phyloP scores from a whole-genome alignment of 2,113 vertebrate genomes.

The Lamprologus tigripictilis region DNA sequence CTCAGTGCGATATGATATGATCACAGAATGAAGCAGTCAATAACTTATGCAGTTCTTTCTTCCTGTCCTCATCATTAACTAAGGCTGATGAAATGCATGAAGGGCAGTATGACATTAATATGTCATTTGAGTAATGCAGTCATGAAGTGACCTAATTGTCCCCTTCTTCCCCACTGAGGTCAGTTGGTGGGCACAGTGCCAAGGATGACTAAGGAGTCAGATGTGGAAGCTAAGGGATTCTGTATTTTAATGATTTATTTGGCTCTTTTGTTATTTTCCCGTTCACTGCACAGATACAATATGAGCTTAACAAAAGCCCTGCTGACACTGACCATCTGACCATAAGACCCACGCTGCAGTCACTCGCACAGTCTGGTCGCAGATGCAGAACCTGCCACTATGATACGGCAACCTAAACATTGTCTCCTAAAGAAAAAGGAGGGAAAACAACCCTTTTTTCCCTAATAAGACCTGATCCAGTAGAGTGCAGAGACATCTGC shows the following conservation, averaged over 20 bases:
- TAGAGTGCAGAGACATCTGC: neutral
- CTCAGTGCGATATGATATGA: neutral
- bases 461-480: neutral
- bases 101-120: constrained; percentile 56
- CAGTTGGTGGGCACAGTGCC: constrained; percentile 35
- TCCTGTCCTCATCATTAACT: constrained; percentile 35
- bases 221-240: constrained; percentile 58
- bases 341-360: constrained; percentile 47
- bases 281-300: constrained; percentile 68
- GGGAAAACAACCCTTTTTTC: neutral
- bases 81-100: constrained; percentile 44
- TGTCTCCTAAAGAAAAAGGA: neutral
- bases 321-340: constrained; percentile 67
- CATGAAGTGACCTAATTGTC: constrained; percentile 64
- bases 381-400: constrained; percentile 19
- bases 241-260: constrained; percentile 67
- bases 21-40: constrained; percentile 31
- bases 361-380: constrained; percentile 25
- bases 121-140: constrained; percentile 61
- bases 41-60: neutral
- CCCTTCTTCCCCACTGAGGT: constrained; percentile 31
- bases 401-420: constrained; percentile 3
- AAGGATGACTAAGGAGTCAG: constrained; percentile 61
- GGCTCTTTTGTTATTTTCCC: constrained; percentile 64
- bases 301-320: constrained; percentile 56